Evolutionary conservation across 2,888 invertebrate species (phyloP).

Genomic region (Caenorhabditis sp.): DNA sequence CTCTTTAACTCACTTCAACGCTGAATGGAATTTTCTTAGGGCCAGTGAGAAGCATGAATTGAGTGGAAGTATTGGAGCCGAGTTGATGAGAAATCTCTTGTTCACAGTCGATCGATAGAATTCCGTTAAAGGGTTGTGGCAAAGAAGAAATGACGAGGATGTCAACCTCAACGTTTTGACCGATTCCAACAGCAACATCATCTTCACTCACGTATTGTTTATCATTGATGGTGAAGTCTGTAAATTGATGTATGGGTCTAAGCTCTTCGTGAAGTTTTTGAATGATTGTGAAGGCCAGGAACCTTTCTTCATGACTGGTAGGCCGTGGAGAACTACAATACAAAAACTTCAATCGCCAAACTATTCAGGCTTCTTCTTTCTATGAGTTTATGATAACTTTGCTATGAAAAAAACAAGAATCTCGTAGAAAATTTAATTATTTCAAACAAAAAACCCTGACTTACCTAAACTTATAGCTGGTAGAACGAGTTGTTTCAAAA

Average conservation of each 20-base stretch:
- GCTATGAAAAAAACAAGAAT: no score
- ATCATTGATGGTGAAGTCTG: conserved; percentile 58
- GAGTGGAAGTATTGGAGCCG: conserved; percentile 46
- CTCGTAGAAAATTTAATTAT: no score
- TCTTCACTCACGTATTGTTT: conserved; percentile 61
- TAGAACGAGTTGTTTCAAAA: conserved; percentile 68
- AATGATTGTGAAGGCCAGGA: no score
- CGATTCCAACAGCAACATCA: conserved; percentile 60
- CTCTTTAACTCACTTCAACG: conserved; percentile 38
- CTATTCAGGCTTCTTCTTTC: no score
- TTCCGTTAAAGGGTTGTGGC: conserved; percentile 50
- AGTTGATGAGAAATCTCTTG: conserved; percentile 62
- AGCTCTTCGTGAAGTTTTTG: no score
- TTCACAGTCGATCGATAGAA: conserved; percentile 59
- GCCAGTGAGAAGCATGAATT: conserved; percentile 58
- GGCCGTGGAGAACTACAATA: no score
- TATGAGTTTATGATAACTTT: no score
- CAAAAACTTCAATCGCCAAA: no score
- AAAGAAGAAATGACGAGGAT: conserved; percentile 60
- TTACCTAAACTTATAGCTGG: conserved; percentile 63
- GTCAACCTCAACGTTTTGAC: conserved; percentile 56
- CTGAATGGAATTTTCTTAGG: conserved; percentile 54
- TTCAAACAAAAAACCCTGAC: neutral
- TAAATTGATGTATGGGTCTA: no score
- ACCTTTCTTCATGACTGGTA: no score